These are phyloP conservation scores for Turritopsis dohrnii DNA, from an alignment of 30 jellyfish, hydroid and myxozoan genomes.

Conservation along the genomic window DNA sequence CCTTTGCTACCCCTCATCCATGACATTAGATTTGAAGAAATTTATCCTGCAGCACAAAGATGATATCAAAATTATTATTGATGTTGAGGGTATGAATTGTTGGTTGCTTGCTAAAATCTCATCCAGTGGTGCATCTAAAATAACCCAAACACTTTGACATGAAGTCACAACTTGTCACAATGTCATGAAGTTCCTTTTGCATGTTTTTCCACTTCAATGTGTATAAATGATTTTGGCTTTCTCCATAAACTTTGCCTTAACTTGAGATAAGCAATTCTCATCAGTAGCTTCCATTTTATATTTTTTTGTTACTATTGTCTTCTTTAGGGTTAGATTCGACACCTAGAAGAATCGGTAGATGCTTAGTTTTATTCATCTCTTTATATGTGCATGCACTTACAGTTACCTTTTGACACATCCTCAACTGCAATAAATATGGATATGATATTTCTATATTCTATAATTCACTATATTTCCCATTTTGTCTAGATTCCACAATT, in stretches of 20 bases:
- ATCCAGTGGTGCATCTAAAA: not conserved
- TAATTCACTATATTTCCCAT: not conserved
- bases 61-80: constrained; percentile 4
- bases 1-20: constrained; percentile 11
- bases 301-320: not conserved
- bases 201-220: no score
- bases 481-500: not conserved
- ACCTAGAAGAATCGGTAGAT: not conserved
- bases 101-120: no score
- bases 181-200: not conserved
- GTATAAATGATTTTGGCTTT: not conserved
- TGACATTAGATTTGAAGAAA: not conserved
- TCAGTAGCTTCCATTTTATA: not conserved
- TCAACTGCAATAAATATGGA: not conserved
- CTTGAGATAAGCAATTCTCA: not conserved
- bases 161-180: not conserved
- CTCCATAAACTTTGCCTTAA: not conserved
- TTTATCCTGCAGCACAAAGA: not conserved
- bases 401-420: not conserved
- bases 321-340: not conserved
- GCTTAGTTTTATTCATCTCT: no score
- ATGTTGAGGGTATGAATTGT: not conserved
- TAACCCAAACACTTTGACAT: no score
- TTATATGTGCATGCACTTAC: no score
- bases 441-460: not conserved